A percentile compares a stretch with the other conserved stretches of the same genome.
Conservation (phyloP, 1,140 invertebrate species). For the Drosophila funebris region DNA sequence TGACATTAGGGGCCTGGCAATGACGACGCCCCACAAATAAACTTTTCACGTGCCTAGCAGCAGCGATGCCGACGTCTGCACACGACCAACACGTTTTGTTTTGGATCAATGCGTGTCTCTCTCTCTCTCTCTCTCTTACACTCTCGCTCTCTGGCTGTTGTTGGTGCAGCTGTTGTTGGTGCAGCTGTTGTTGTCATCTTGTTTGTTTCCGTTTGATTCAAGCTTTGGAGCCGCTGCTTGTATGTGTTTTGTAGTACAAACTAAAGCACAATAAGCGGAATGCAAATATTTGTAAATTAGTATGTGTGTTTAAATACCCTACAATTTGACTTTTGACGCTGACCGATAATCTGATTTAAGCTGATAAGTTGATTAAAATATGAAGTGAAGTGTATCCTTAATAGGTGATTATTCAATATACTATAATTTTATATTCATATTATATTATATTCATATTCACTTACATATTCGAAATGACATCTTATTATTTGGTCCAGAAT, state of each 20-base stretch:
- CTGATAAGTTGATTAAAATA: too few species aligned
- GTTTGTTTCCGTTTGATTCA: constrained; percentile 1
- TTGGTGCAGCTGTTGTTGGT: neutral
- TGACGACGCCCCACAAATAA: constrained; percentile 31
- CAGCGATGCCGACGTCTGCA: constrained; percentile 49
- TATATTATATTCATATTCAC: too few species aligned
- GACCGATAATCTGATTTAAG: neutral
- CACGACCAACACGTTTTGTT: constrained; percentile 73
- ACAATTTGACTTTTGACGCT: neutral
- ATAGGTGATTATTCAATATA: too few species aligned
- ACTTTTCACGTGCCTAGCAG: constrained; percentile 59
- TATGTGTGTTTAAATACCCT: constrained; percentile 14
- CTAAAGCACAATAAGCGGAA: neutral
- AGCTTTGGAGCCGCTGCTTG: constrained; percentile 23
- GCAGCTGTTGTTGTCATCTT: neutral
- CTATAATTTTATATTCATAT: too few species aligned
- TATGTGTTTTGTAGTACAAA: neutral
- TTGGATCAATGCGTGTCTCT: constrained; percentile 44
- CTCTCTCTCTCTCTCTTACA: neutral
- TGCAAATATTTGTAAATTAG: constrained; percentile 21
- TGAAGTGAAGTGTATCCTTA: too few species aligned
- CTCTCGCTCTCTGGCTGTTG: neutral
- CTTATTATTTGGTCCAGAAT: neutral
- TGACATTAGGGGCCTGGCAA: constrained; percentile 52
- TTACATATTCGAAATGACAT: neutral